These are phyloP conservation scores for Noctua janthe DNA, from an alignment of 2,888 invertebrate species.

Conservation along the genomic window DNA sequence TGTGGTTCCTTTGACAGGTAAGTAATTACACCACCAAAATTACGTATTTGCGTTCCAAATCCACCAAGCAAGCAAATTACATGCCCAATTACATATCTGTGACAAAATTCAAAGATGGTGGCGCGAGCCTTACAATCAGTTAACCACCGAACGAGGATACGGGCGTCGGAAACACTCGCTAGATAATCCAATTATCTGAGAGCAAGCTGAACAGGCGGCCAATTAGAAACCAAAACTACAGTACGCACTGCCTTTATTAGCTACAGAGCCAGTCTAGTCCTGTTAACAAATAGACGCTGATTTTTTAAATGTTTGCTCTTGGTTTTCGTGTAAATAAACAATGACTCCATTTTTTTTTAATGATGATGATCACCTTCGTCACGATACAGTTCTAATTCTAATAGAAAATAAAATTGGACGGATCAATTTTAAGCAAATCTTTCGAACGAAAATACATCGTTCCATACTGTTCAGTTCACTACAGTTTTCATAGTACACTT, in stretches of 20 bases:
- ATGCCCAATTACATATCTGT: constrained; percentile 66
- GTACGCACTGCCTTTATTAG: constrained; percentile 66
- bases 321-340: constrained; percentile 4
- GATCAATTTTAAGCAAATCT: neutral
- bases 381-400: neutral
- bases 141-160: constrained; percentile 72
- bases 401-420: neutral
- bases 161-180: constrained; percentile 71
- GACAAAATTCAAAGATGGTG: constrained; percentile 65
- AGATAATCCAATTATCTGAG: constrained; percentile 80
- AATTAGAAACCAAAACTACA: constrained; percentile 78
- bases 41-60: constrained; percentile 43
- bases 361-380: neutral
- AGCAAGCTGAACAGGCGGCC: constrained; percentile 74
- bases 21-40: constrained; percentile 42
- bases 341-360: neutral
- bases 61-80: constrained; percentile 57
- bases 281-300: constrained; percentile 39
- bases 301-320: constrained; percentile 30
- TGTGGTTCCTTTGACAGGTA: constrained; percentile 16
- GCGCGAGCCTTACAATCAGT: constrained; percentile 68
- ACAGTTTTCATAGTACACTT: too few species aligned
- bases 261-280: constrained; percentile 43
- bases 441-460: neutral
- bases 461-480: neutral